A percentile compares a stretch with the other conserved stretches of the same genome.
phyloP scores from a whole-genome alignment of 2,888 invertebrate genomes.

The Himalopsyche japonica region DNA sequence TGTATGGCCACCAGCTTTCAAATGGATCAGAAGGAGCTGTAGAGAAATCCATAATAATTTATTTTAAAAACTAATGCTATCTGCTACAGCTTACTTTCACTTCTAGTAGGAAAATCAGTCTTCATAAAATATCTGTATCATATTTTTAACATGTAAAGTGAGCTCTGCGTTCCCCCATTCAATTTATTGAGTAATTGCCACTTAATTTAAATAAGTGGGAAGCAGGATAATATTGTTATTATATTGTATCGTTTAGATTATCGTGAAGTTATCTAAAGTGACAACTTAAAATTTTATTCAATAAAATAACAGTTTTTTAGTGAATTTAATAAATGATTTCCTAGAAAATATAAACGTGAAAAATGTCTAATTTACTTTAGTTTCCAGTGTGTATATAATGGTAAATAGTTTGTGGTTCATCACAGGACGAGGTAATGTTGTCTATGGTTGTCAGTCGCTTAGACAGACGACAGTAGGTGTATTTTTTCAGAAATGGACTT shows the following conservation, averaged over 20 bases:
- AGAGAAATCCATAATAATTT: slow-evolving; percentile 22
- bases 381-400: not conserved
- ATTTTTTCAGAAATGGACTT: slow-evolving; percentile 28
- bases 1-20: slow-evolving; percentile 61
- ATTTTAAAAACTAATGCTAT: not conserved
- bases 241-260: too few species aligned
- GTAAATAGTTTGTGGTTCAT: not conserved
- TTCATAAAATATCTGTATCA: not conserved
- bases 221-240: not conserved
- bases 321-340: not conserved
- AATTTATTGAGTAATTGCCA: slow-evolving; percentile 18
- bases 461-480: slow-evolving; percentile 10
- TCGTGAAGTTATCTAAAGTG: too few species aligned
- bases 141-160: not conserved
- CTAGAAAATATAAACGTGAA: too few species aligned
- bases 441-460: slow-evolving; percentile 22
- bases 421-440: not conserved
- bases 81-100: not conserved
- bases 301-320: too few species aligned
- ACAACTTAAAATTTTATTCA: too few species aligned
- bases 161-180: not conserved
- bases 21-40: slow-evolving; percentile 46
- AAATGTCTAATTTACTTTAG: too few species aligned
- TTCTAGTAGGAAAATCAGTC: not conserved
- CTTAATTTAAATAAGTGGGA: slow-evolving; percentile 20